Conservation (phyloP, 1,140 invertebrate species). For the Nomia melanderi region DNA sequence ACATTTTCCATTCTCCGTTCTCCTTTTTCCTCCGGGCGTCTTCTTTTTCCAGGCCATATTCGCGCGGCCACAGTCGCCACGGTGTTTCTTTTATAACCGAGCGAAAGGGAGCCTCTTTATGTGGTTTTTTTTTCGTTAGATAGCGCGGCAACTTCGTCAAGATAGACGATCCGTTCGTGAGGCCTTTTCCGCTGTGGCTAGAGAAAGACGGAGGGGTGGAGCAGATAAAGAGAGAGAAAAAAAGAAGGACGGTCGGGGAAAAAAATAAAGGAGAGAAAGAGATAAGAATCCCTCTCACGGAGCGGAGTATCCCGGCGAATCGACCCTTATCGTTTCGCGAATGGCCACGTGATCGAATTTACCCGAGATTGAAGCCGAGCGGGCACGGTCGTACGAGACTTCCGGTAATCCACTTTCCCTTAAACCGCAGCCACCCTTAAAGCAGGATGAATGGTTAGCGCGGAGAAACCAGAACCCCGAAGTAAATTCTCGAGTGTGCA, state of each 20-base stretch:
- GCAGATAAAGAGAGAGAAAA: not conserved
- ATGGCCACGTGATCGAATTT: conserved; percentile 69
- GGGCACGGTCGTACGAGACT: conserved; percentile 64
- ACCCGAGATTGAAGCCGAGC: conserved; percentile 60
- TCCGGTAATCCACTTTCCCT: conserved; percentile 73
- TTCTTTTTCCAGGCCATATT: too few species aligned
- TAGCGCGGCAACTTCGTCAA: conserved; percentile 15
- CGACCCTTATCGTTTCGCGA: conserved; percentile 62
- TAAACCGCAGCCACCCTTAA: conserved; percentile 63
- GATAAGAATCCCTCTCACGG: not conserved
- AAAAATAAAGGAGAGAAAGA: not conserved
- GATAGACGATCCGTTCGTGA: conserved; percentile 30
- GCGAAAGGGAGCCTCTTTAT: not conserved
- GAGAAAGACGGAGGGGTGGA: not conserved
- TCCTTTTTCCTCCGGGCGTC: not conserved
- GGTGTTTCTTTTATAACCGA: not conserved
- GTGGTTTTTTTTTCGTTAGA: not conserved
- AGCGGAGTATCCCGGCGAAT: conserved; percentile 41
- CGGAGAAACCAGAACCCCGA: conserved; percentile 61
- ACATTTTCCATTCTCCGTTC: not conserved
- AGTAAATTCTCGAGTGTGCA: conserved; percentile 64
- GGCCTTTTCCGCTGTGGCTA: not conserved
- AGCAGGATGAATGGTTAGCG: conserved; percentile 69
- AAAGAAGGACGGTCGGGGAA: not conserved
- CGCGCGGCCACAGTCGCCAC: not conserved